Evolutionary conservation across 1,140 invertebrate genomes (phyloP).

Genomic region (Caenorhabditis inopinata): DNA sequence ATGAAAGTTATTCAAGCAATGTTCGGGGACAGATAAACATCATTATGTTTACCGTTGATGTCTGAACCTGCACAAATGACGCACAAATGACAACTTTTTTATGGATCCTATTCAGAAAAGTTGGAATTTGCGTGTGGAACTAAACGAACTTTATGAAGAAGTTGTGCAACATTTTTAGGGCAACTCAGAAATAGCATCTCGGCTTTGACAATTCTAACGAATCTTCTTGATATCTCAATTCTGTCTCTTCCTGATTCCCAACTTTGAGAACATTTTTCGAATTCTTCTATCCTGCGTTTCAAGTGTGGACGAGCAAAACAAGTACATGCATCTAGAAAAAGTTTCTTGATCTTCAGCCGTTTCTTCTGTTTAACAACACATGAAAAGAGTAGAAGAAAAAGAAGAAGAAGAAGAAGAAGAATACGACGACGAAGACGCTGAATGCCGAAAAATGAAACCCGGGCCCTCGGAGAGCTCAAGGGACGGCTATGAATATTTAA

Average conservation of each 20-base stretch:
- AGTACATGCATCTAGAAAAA: constrained; percentile 8
- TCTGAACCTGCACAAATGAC: too few species aligned
- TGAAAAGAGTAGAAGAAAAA: background rate
- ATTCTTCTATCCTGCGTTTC: background rate
- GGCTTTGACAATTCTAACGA: constrained; percentile 17
- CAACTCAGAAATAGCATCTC: background rate
- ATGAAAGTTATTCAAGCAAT: too few species aligned
- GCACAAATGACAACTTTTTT: too few species aligned
- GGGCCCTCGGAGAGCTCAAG: background rate
- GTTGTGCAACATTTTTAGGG: too few species aligned
- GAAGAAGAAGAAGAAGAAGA: background rate
- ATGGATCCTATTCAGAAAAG: background rate
- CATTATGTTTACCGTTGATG: background rate
- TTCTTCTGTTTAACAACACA: constrained; percentile 19
- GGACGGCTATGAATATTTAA: constrained; percentile 33
- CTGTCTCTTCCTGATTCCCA: background rate
- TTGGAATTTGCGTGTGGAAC: too few species aligned
- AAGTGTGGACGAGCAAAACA: constrained; percentile 26
- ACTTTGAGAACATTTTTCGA: constrained; percentile 5
- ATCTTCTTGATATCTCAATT: background rate
- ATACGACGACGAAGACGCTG: background rate
- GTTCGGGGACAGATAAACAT: too few species aligned
- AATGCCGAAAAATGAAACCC: constrained; percentile 21
- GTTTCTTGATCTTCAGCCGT: constrained; percentile 33
- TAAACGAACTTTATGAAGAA: too few species aligned